These are phyloP conservation scores for Amiota minor DNA, from an alignment of 2,888 invertebrate genomes.

Conservation along the genomic window DNA sequence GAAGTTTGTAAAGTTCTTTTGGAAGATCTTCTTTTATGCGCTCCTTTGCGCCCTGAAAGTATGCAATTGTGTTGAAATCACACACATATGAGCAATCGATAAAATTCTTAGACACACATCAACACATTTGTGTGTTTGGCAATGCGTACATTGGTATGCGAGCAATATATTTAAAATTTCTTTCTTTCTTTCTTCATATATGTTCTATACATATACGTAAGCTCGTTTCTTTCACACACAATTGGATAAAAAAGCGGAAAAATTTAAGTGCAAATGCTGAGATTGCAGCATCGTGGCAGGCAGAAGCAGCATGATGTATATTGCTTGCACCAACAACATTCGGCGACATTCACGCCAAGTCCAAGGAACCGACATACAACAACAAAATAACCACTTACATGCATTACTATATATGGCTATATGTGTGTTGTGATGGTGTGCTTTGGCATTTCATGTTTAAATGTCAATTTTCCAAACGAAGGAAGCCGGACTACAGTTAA, in stretches of 20 bases:
- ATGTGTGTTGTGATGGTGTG: neutral
- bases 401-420: neutral
- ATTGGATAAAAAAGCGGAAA: slow-evolving; percentile 14
- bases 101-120: slow-evolving; percentile 49
- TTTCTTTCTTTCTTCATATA: neutral
- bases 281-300: slow-evolving; percentile 56
- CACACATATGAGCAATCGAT: slow-evolving; percentile 60
- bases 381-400: neutral
- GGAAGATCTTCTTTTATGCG: neutral
- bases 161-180: slow-evolving; percentile 58
- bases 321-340: no score
- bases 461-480: slow-evolving; percentile 63
- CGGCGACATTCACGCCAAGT: slow-evolving; percentile 16
- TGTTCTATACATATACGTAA: no score
- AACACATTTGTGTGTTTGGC: slow-evolving; percentile 24
- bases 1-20: slow-evolving; percentile 48
- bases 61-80: slow-evolving; percentile 39
- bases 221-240: neutral
- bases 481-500: neutral
- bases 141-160: slow-evolving; percentile 27
- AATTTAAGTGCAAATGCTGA: slow-evolving; percentile 50
- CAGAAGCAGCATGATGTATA: no score
- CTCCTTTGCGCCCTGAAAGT: slow-evolving; percentile 12
- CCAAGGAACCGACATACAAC: slow-evolving; percentile 13
- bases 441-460: slow-evolving; percentile 61